These are phyloP conservation scores for Pseudorectes ferrugineus DNA, from an alignment of 2,113 vertebrate species.

Conservation along the genomic window DNA sequence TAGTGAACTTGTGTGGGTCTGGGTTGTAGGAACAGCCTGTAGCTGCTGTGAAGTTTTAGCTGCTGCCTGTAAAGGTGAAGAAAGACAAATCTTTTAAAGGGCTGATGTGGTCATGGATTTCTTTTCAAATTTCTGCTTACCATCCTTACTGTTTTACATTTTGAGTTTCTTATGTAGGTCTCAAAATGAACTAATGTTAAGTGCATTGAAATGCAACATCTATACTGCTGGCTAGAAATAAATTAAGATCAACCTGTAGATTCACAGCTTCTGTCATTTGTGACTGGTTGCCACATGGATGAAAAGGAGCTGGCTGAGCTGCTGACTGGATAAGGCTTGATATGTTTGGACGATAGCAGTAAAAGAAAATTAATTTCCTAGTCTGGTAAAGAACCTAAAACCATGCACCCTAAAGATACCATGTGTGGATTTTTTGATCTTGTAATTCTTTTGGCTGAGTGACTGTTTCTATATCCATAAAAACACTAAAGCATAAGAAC, in stretches of 20 bases:
- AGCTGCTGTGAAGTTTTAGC: not conserved
- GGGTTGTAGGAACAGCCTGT: not conserved
- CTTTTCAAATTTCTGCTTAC: not conserved
- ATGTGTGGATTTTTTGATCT: not conserved
- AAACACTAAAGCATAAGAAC: not conserved
- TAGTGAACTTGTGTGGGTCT: not conserved
- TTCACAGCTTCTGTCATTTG: not conserved
- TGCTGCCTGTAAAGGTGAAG: not conserved
- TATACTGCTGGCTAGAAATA: not conserved
- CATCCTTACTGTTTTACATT: not conserved
- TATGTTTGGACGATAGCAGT: fast-evolving
- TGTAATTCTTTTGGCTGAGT: not conserved
- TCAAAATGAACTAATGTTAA: not conserved
- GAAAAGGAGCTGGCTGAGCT: not conserved
- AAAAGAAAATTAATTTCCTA: not conserved
- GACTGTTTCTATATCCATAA: not conserved
- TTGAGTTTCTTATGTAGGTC: not conserved
- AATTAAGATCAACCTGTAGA: not conserved
- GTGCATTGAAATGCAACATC: not conserved
- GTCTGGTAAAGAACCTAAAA: not conserved
- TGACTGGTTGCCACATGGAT: not conserved
- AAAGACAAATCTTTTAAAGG: not conserved
- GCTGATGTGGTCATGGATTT: not conserved
- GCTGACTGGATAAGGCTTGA: not conserved
- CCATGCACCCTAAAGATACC: not conserved